phyloP scores from a whole-genome alignment of 2,888 invertebrate genomes.

The Drosophila tanythrix region DNA sequence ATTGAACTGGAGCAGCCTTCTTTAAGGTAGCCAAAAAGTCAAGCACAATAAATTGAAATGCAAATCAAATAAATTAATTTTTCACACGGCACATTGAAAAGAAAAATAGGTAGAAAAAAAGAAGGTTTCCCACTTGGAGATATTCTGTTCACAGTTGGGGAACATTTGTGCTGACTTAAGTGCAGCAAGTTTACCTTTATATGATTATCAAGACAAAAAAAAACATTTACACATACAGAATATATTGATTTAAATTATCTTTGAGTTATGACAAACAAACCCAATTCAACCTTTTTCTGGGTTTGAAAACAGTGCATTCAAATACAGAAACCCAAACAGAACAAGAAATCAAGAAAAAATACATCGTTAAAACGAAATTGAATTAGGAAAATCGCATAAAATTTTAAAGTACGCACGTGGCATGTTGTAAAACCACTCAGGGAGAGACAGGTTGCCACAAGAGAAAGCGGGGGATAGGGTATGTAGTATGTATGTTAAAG shows the following conservation, averaged over 20 bases:
- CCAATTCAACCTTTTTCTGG: not conserved
- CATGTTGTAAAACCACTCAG: constrained; percentile 32
- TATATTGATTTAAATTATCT: not conserved
- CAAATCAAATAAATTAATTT: constrained; percentile 70
- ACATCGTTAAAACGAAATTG: constrained; percentile 67
- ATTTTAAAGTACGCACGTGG: constrained; percentile 57
- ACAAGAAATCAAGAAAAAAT: constrained; percentile 46
- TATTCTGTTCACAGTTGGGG: not conserved
- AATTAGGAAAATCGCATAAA: constrained; percentile 69
- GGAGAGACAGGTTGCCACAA: not conserved
- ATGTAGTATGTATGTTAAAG: too few species aligned
- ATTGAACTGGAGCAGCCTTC: not conserved
- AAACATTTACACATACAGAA: not conserved
- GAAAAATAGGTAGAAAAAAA: not conserved
- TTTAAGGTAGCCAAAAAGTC: not conserved
- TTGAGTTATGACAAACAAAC: not conserved
- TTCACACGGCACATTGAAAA: constrained; percentile 31
- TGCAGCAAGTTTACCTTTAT: not conserved
- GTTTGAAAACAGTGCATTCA: constrained; percentile 5
- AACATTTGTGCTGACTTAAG: not conserved
- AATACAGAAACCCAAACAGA: constrained; percentile 17
- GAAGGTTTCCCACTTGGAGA: not conserved
- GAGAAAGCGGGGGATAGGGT: not conserved
- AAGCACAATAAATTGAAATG: constrained; percentile 55
- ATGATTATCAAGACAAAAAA: not conserved